Evolutionary conservation across 2,797 vertebrate species (phyloP), one percentile per base, ranked within the genome.

Genomic region (Anolis apletophallus): DNA sequence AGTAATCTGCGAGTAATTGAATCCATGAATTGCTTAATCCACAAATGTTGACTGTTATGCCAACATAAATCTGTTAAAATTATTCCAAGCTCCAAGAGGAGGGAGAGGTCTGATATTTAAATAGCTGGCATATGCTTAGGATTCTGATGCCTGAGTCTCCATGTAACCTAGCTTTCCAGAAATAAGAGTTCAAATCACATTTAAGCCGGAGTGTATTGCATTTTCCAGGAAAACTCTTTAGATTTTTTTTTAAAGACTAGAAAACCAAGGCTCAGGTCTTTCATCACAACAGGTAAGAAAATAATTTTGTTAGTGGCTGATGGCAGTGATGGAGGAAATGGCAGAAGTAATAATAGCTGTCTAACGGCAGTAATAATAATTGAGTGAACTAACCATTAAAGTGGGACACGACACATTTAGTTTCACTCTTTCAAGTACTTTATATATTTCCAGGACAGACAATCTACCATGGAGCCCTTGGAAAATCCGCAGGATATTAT

Each of bases 121-220:
- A 23, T 23, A 55, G 21, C 21, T 71, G n/a, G 50, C 67, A 81
- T 50, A 54, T 59, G 29, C 52, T 75, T 34, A 75, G 21, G 17
- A 23, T 52, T 83, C 55, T 52, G 72, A 61, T 13, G 64, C 40
- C n/a, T 75, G 34, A 57, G 50, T 72, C 32, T 72, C 12, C 64
- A 34, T 57, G 32, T 73, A 83, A 26, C 55, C 11, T 73, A n/a
- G 32, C 32, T 14, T 82, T 55, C 46, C 64, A 83, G 87, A 71
- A 59, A 12, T 78, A 52, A 57, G 88, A 88, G n/a, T 84, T 90
- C 77, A 86, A 84, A 68, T 90, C 77, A 83, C 77, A 86, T 36
- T 74, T 79, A 81, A 89, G 64, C 50, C 46, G n/a, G 72, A 64
- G n/a, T n/a, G 14, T 21, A 75, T 13, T 64, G 55, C 34, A 83